These are phyloP conservation scores for Cantharis nigra DNA, from an alignment of 2,888 invertebrate genomes.

Conservation along the genomic window DNA sequence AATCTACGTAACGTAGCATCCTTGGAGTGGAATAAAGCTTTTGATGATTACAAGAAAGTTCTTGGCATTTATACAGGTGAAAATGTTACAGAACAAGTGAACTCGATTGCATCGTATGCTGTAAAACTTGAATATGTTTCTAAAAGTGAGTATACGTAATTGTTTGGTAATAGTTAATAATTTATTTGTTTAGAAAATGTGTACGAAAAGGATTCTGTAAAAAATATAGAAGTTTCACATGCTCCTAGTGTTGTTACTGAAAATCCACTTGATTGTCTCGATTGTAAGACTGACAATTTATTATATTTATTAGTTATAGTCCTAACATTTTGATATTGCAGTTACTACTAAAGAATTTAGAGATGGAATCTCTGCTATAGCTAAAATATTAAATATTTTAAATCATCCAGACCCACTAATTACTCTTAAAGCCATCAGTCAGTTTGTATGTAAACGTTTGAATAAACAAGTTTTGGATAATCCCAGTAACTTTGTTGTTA, in stretches of 20 bases:
- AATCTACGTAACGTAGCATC: conserved; percentile 71
- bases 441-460: conserved; percentile 64
- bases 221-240: conserved; percentile 62
- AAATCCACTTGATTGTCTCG: conserved; percentile 83
- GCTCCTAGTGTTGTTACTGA: conserved; percentile 76
- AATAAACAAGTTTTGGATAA: conserved; percentile 63
- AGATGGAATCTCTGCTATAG: conserved; percentile 78
- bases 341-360: conserved; percentile 84
- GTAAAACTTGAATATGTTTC: conserved; percentile 73
- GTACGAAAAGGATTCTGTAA: conserved; percentile 71
- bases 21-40: conserved; percentile 72
- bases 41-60: conserved; percentile 74
- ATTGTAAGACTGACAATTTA: conserved; percentile 68
- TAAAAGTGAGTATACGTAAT: not conserved
- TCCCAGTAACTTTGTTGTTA: conserved; percentile 58
- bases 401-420: conserved; percentile 81
- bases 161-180: not conserved
- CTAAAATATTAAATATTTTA: conserved; percentile 77
- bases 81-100: conserved; percentile 70
- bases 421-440: conserved; percentile 71
- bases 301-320: conserved; percentile 51
- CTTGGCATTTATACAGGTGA: conserved; percentile 57
- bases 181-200: not conserved
- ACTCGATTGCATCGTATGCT: conserved; percentile 86
- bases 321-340: conserved; percentile 53